phyloP scores from a whole-genome alignment of 2,797 vertebrate genomes.

The Karalla daura region DNA sequence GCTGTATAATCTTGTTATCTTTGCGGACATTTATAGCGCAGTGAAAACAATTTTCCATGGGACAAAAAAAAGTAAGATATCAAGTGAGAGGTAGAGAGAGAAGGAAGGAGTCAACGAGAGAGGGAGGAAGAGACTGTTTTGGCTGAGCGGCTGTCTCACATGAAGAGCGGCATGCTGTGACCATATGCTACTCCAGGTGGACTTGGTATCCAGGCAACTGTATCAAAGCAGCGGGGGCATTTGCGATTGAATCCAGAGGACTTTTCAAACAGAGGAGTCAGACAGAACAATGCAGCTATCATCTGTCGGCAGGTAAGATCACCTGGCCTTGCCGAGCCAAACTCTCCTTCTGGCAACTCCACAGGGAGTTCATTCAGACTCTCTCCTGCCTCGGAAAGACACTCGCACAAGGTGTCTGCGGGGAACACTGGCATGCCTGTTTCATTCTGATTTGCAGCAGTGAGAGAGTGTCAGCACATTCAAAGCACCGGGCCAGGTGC shows the following conservation, averaged over 20 bases:
- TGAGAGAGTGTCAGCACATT: constrained; percentile 57
- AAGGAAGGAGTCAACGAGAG: constrained; percentile 13
- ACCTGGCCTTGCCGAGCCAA: constrained; percentile 68
- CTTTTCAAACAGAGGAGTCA: constrained; percentile 76
- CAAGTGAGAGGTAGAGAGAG: constrained; percentile 27
- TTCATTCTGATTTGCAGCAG: constrained; percentile 56
- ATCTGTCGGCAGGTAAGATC: constrained; percentile 80
- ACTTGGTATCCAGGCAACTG: constrained; percentile 83
- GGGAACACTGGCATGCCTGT: constrained; percentile 68
- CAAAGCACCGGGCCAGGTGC: constrained; percentile 59
- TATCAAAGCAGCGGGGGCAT: constrained; percentile 81
- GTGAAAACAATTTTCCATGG: constrained; percentile 22
- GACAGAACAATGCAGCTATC: constrained; percentile 78
- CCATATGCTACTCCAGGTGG: constrained; percentile 87
- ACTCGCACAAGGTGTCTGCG: constrained; percentile 58
- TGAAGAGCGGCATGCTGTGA: constrained; percentile 81
- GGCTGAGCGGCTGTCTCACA: constrained; percentile 77
- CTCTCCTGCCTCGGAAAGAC: constrained; percentile 47
- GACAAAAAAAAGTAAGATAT: constrained; percentile 39
- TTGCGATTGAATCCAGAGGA: constrained; percentile 77
- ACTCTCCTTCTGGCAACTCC: constrained; percentile 71
- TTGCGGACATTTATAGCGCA: background rate
- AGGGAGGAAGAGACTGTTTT: constrained; percentile 61
- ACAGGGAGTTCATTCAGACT: constrained; percentile 76
- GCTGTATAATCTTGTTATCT: constrained; percentile 28